phyloP scores from a whole-genome alignment of 1,140 invertebrate species.

The Scaptomyza montana region DNA sequence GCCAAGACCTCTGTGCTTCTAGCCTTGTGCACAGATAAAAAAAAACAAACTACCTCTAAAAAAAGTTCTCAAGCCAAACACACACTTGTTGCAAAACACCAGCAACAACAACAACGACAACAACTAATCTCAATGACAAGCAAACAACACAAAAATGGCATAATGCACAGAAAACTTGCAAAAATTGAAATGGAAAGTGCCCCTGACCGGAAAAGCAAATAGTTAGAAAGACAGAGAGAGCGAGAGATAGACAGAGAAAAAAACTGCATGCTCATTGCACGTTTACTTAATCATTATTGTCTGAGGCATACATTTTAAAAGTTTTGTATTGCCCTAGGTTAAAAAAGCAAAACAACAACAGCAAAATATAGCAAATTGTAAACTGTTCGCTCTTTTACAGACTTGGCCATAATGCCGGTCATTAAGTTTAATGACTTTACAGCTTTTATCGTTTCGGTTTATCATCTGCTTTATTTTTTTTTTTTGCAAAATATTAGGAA shows the following conservation, averaged over 20 bases:
- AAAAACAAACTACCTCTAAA: constrained; percentile 1
- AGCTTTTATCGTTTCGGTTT: constrained; percentile 12
- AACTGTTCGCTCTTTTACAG: constrained; percentile 22
- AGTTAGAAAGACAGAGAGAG: constrained; percentile 8
- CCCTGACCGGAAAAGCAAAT: constrained; percentile 71
- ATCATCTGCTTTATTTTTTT: neutral
- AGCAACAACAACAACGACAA: constrained; percentile 16
- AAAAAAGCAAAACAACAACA: neutral
- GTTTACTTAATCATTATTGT: constrained; percentile 34
- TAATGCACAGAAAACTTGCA: constrained; percentile 60
- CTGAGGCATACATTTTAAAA: constrained; percentile 7
- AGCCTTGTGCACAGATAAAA: constrained; percentile 9
- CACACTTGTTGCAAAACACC: constrained; percentile 56
- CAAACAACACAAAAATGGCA: constrained; percentile 53
- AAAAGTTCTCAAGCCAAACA: constrained; percentile 28
- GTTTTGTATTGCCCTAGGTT: neutral
- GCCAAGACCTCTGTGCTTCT: neutral
- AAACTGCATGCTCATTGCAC: constrained; percentile 71
- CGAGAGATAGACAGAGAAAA: constrained; percentile 3
- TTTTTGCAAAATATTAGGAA: constrained; percentile 13
- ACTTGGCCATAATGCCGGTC: constrained; percentile 23
- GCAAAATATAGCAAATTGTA: neutral
- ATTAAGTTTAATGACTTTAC: constrained; percentile 69
- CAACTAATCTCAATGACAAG: constrained; percentile 48
- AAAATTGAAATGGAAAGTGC: constrained; percentile 79